phyloP scores from a whole-genome alignment of 2,888 invertebrate genomes.

The Muschampia plurimacula region DNA sequence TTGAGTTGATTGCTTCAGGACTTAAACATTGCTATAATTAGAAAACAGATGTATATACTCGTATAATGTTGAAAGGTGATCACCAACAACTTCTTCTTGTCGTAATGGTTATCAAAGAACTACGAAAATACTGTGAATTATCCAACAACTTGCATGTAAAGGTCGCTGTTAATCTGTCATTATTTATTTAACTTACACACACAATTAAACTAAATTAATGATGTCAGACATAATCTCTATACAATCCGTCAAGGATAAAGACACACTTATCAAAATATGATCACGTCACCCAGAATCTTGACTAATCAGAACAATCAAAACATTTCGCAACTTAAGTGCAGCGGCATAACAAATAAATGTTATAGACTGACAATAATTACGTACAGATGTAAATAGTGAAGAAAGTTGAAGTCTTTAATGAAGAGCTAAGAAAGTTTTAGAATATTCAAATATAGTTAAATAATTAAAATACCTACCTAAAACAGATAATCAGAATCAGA shows the following conservation, averaged over 20 bases:
- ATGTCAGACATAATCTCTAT: neutral
- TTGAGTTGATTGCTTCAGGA: neutral
- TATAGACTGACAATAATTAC: conserved; percentile 10
- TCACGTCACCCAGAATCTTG: conserved; percentile 2
- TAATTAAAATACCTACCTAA: too few relatives aligned
- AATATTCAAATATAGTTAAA: neutral
- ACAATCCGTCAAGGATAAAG: conserved; percentile 6
- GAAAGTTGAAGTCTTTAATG: neutral
- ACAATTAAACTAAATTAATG: neutral
- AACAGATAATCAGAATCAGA: too few relatives aligned
- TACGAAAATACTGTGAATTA: too few relatives aligned
- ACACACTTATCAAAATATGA: conserved; percentile 19
- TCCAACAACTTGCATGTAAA: too few relatives aligned
- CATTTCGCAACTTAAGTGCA: conserved; percentile 23
- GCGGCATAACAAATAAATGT: conserved; percentile 18
- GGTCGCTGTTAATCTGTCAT: too few relatives aligned
- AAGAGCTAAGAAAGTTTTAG: conserved; percentile 1
- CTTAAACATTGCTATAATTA: neutral
- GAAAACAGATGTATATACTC: neutral
- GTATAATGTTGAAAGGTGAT: neutral
- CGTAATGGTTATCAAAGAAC: too few relatives aligned
- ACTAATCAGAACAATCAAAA: conserved; percentile 21
- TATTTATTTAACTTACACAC: neutral
- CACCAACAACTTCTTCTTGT: neutral
- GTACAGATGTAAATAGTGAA: conserved; percentile 17